Evolutionary conservation across 2,888 invertebrate genomes (phyloP).

Genomic region (Brachyptera risi): DNA sequence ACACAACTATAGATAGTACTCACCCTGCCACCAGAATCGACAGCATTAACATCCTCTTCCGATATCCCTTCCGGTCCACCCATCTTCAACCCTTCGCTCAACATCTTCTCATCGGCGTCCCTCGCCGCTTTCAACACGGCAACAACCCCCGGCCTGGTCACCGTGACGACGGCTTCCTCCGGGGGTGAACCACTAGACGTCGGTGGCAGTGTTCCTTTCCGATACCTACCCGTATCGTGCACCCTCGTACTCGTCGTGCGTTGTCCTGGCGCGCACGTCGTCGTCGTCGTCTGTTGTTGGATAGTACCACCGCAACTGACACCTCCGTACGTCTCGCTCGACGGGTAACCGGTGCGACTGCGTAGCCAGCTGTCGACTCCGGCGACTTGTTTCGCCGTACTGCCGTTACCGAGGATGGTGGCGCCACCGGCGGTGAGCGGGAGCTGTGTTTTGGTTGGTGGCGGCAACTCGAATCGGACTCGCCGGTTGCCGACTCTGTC

Average conservation of each 20-base stretch:
- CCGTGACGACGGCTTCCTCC: slow-evolving; percentile 21
- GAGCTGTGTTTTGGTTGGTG: slow-evolving; percentile 12
- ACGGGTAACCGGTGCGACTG: slow-evolving; percentile 22
- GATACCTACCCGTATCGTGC: slow-evolving; percentile 30
- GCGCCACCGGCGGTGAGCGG: slow-evolving; percentile 12
- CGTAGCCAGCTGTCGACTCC: slow-evolving; percentile 32
- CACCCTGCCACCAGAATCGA: slow-evolving; percentile 56
- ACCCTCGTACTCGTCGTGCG: slow-evolving; percentile 19
- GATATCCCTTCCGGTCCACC: slow-evolving; percentile 38
- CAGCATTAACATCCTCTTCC: slow-evolving; percentile 51
- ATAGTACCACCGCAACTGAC: neutral
- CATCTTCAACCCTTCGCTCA: slow-evolving; percentile 37
- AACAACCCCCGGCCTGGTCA: slow-evolving; percentile 20
- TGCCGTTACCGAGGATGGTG: slow-evolving; percentile 23
- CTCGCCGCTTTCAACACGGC: slow-evolving; percentile 52
- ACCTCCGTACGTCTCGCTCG: too few relatives aligned
- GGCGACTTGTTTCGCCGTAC: slow-evolving; percentile 25
- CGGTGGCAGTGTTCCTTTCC: slow-evolving; percentile 31
- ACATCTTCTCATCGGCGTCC: slow-evolving; percentile 50
- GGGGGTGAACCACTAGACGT: slow-evolving; percentile 19
- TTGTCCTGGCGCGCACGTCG: too few relatives aligned
- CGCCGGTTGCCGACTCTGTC: slow-evolving; percentile 17
- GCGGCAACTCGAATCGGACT: slow-evolving; percentile 30
- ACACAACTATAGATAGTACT: too few relatives aligned
- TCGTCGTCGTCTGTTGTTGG: neutral